Conservation (phyloP, 1,140 invertebrate genomes). For the Ostrea edulis region DNA sequence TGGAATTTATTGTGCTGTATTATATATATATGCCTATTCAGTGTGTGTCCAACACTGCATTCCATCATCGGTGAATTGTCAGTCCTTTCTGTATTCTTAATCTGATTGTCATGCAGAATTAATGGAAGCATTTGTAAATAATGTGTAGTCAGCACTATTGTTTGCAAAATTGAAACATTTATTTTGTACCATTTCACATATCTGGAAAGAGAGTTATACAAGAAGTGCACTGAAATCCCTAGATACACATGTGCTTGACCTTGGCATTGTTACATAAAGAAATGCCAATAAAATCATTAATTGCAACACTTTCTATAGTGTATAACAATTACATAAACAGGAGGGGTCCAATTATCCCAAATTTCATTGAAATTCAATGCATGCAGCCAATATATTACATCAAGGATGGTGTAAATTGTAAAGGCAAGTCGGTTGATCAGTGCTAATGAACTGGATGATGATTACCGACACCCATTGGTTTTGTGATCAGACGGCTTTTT, state of each 20-base stretch:
- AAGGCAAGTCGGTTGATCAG: background rate
- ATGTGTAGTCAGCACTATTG: too few relatives aligned
- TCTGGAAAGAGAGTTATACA: too few relatives aligned
- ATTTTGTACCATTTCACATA: too few relatives aligned
- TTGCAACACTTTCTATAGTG: background rate
- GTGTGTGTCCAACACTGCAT: too few relatives aligned
- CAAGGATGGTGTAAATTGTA: background rate
- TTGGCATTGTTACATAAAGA: background rate
- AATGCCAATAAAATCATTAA: background rate
- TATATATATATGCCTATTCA: too few relatives aligned
- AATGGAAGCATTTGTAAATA: too few relatives aligned
- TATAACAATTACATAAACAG: background rate
- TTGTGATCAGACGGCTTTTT: background rate
- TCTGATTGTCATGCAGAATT: too few relatives aligned
- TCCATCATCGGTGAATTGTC: too few relatives aligned
- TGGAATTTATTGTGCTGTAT: too few relatives aligned
- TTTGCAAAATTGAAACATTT: too few relatives aligned
- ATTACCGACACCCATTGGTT: background rate
- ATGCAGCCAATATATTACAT: background rate
- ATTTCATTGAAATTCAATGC: conserved; percentile 16
- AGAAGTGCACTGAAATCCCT: too few relatives aligned
- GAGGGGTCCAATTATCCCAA: conserved; percentile 7
- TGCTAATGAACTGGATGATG: conserved; percentile 3
- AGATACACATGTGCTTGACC: background rate
- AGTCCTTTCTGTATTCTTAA: too few relatives aligned